Evolutionary conservation across 1,140 invertebrate genomes (phyloP), one percentile per base, ranked within the genome.

Genomic region (Oppia nitens): DNA sequence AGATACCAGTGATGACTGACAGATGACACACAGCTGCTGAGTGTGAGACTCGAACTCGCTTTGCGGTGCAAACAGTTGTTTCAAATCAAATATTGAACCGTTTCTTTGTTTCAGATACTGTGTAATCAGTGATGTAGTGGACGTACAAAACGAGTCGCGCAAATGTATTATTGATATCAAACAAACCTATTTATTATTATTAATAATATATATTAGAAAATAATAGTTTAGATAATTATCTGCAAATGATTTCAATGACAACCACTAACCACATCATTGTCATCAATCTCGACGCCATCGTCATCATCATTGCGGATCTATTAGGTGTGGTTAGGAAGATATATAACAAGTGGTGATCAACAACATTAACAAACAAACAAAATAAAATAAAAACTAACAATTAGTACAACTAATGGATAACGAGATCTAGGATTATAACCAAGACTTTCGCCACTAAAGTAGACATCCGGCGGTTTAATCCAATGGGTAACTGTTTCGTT

Each of bases 61-160:
- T 1, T 71, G 72, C 21, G 72, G 57, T 0, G 71, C 64, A 63
- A 69, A 73, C 17, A 73, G 53, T 20, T 59, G 55, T 60, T 65
- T 59, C 12, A 64, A 29, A 17, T 47, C 28, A 4, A 53, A 49
- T 24, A 85, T 74, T 70, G 84, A 82, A 45, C 84, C 83, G 65
- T 83, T 84, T 20, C 83, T 81, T 71, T 85, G 82, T 70, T 87
- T 87, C 24, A 85, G 73, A 71, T 85, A 85, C 70, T 85, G 83
- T 24, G 83, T 82, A 60, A 85, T 74, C 65, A 85, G 80, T 65
- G 81, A 82, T 62, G 83, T 85, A 20, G 82, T 82, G 57, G 85
- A 69, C 28, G 81, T 82, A 68, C 83, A 85, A 32, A 84, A 79
- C 20, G 79, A 77, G 71, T 85, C 83, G 65, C 80, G 79, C 61